Base-by-base conservation (phyloP, 2,888 invertebrate genomes). In the Metallyticus violacea region DNA sequence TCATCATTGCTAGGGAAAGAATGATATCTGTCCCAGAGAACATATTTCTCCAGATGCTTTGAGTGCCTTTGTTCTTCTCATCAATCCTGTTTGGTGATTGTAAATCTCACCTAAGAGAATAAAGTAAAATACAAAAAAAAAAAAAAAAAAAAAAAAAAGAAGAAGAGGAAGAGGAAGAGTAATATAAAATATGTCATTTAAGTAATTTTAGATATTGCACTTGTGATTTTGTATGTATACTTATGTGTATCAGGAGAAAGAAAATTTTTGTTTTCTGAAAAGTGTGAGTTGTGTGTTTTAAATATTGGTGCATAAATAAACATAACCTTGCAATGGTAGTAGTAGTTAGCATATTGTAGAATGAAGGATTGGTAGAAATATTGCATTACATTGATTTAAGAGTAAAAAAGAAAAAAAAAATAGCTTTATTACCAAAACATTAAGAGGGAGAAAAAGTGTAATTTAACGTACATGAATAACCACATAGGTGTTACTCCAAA, bases 41-140 rank as follows among this genome's bases (percentile, higher is more conserved):
- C 40, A 79, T 26, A n/a, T 40, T 82, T 85, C 79, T 78, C 25
- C 78, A 85, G 26, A 76, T 76, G 80, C 85, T 85, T 62, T 62
- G 86, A 87, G 87, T 87, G 87, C 87, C 87, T 87, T 87, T 85
- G 85, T 87, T 87, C 87, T 84, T 85, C 87, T 62, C 40, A 62
- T 15, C 15, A 62, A 62, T 62, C 40, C 40, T 15, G 15, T 62
- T 40, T 62, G 40, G 40, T 62, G 40, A 62, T 62, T 62, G 40
- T 15, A 62, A 15, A 62, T 62, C 22, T 62, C 40, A 62, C 40
- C 40, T 62, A 15, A 2, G 4, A 62, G 40, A 62, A 22, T 15
- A 62, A 6, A 62, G 22, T 0, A 29, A 29, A 29, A 6, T 6
- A 29, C 3, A 6, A 29, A 29, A 29, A 29, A 6, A 29, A 29